Evolutionary conservation across 2,797 vertebrate genomes (phyloP).

Genomic region (Cossypha caffra): DNA sequence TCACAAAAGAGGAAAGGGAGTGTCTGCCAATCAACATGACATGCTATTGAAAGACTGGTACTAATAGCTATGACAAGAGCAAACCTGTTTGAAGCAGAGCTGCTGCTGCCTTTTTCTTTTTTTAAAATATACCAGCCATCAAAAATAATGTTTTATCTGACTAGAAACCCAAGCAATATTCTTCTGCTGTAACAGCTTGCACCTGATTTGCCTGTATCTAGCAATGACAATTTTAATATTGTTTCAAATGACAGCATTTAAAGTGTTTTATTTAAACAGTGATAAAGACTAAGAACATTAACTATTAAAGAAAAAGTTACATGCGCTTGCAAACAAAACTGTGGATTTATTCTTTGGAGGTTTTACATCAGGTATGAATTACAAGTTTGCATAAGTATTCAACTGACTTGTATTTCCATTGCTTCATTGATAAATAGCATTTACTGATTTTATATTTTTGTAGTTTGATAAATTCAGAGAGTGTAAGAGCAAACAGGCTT

Average conservation of each 20-base stretch:
- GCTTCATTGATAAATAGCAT: not conserved
- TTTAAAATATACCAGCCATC: conserved; percentile 82
- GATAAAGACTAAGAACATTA: conserved; percentile 25
- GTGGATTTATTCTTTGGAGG: not conserved
- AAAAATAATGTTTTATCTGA: conserved; percentile 82
- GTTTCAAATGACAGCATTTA: conserved; percentile 48
- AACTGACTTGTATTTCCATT: not conserved
- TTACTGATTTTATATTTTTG: not conserved
- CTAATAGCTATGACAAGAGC: conserved; percentile 78
- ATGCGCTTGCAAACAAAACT: not conserved
- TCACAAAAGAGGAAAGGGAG: conserved; percentile 76
- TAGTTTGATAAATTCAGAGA: not conserved
- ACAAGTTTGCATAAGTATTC: not conserved
- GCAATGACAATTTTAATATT: conserved; percentile 45
- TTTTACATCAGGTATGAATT: not conserved
- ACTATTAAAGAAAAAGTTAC: not conserved
- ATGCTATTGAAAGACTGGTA: conserved; percentile 75
- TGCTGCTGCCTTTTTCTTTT: conserved; percentile 61
- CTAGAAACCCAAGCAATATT: conserved; percentile 78
- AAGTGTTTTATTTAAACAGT: conserved; percentile 40
- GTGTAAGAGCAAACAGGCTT: not conserved
- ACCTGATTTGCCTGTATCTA: conserved; percentile 82
- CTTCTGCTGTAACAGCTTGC: conserved; percentile 81
- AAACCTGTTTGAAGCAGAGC: conserved; percentile 87
- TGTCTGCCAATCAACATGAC: conserved; percentile 88